Conservation (phyloP, 2,888 invertebrate species). For the Minunthozetes semirufus region DNA sequence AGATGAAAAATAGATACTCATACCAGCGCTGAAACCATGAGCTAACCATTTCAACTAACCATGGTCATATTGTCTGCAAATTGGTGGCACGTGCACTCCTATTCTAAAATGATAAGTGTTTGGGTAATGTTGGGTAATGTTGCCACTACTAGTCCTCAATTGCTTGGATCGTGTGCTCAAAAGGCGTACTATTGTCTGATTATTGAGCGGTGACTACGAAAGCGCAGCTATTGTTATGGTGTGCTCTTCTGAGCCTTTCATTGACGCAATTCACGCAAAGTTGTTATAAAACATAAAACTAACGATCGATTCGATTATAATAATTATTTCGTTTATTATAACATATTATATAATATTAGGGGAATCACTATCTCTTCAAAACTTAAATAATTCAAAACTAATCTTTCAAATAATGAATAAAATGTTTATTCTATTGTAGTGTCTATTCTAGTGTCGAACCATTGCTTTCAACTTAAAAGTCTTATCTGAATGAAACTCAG, state of each 20-base stretch:
- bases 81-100: background rate
- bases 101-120: background rate
- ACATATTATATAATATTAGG: background rate
- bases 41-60: background rate
- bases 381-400: background rate
- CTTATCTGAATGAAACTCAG: background rate
- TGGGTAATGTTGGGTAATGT: background rate
- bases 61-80: background rate
- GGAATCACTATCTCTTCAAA: background rate
- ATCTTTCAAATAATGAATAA: background rate
- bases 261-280: background rate
- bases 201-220: background rate
- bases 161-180: background rate
- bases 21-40: background rate
- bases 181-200: background rate
- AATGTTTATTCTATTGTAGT: background rate
- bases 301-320: background rate
- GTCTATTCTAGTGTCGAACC: background rate
- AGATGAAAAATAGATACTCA: conserved; percentile 5
- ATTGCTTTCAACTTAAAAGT: conserved; percentile 10
- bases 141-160: background rate
- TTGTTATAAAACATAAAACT: conserved; percentile 4
- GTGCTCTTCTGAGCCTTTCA: background rate
- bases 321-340: background rate
- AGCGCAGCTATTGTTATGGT: background rate